phyloP scores from a whole-genome alignment of 2,888 invertebrate genomes.

The Gastracanthus pulcherrimus region DNA sequence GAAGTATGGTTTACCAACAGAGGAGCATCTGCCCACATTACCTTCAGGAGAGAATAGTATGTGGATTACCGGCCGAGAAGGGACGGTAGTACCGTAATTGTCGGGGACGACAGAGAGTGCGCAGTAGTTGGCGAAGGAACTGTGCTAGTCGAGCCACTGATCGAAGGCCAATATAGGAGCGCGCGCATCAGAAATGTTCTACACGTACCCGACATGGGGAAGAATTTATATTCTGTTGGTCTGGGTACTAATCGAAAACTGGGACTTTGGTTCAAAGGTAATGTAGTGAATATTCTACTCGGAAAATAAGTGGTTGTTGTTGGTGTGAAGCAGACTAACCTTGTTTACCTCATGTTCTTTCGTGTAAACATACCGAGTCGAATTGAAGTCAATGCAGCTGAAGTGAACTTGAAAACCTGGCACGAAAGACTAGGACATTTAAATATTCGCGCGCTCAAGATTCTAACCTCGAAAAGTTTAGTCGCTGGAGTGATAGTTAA shows the following conservation, averaged over 20 bases:
- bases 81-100: constrained; percentile 33
- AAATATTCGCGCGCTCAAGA: constrained; percentile 8
- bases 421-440: constrained; percentile 57
- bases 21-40: constrained; percentile 57
- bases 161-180: constrained; percentile 55
- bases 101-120: constrained; percentile 59
- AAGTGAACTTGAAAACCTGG: constrained; percentile 48
- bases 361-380: neutral
- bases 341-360: constrained; percentile 61
- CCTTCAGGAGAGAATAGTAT: constrained; percentile 59
- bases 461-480: neutral
- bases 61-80: constrained; percentile 45
- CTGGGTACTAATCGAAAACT: constrained; percentile 57
- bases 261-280: constrained; percentile 47
- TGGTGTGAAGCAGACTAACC: constrained; percentile 59
- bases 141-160: constrained; percentile 48
- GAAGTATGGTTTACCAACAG: constrained; percentile 61
- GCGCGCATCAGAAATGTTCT: constrained; percentile 59
- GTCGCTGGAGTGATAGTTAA: neutral
- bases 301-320: constrained; percentile 41
- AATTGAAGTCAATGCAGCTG: constrained; percentile 17
- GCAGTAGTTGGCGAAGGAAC: constrained; percentile 58
- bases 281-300: constrained; percentile 40
- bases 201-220: constrained; percentile 58
- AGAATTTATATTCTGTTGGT: constrained; percentile 66